Evolutionary conservation across 2,113 vertebrate species (phyloP).

Genomic region (Nymphicus hollandicus): DNA sequence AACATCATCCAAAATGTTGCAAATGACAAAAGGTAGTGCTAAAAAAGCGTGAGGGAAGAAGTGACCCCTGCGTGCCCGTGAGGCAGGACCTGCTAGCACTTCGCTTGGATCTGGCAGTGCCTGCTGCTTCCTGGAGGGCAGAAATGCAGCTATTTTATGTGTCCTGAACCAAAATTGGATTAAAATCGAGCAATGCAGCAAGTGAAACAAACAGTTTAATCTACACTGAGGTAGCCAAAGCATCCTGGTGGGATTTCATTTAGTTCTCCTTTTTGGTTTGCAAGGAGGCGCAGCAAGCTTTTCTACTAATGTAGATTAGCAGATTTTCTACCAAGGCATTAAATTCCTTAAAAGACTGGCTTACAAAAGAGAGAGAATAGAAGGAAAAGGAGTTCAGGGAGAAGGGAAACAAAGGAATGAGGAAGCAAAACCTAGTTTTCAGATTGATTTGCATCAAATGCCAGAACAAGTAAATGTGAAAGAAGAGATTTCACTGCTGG

Average conservation of each 20-base stretch:
- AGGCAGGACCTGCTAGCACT: neutral
- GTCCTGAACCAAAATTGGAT: neutral
- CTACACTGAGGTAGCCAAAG: neutral
- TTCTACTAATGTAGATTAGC: neutral
- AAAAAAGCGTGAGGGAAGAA: rapidly evolving
- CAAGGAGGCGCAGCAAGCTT: neutral
- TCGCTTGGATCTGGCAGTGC: neutral
- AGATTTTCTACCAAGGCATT: neutral
- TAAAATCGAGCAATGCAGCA: neutral
- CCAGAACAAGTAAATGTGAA: neutral
- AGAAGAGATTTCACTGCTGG: neutral
- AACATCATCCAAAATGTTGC: neutral
- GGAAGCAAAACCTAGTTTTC: neutral
- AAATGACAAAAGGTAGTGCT: neutral
- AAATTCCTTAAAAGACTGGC: neutral
- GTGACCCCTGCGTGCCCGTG: rapidly evolving
- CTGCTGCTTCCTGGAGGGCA: rapidly evolving
- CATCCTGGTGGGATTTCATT: neutral
- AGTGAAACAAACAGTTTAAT: neutral
- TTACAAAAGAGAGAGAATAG: neutral
- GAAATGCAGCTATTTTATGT: neutral
- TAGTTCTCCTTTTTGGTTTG: neutral
- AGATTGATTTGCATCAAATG: neutral
- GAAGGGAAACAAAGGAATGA: neutral
- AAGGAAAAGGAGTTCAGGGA: neutral